A percentile compares a stretch with the other conserved stretches of the same genome.
Conservation (phyloP, 2,888 invertebrate species). For the Myathropa florea region DNA sequence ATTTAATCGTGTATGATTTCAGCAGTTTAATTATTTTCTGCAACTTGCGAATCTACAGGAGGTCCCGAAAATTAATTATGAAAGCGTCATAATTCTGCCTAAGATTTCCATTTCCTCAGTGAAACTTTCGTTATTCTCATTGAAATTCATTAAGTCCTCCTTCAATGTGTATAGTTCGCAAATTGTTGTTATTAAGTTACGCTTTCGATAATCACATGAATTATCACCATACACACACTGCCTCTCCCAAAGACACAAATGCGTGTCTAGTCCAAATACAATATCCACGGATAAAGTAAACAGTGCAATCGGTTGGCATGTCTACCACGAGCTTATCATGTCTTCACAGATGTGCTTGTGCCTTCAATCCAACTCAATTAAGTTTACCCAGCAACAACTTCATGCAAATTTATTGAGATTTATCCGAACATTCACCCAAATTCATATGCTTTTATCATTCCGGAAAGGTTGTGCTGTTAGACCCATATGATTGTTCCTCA, state of each 20-base stretch:
- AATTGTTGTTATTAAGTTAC: neutral
- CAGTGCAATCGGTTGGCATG: neutral
- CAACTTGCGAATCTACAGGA: neutral
- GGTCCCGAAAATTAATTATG: too few relatives aligned
- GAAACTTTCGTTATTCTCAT: neutral
- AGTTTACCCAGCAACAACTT: neutral
- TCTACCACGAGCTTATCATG: neutral
- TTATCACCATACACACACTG: neutral
- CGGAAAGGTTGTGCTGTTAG: neutral
- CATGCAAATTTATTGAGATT: conserved; percentile 13
- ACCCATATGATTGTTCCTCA: neutral
- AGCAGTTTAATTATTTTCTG: neutral
- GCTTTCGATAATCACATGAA: neutral
- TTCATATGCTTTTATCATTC: neutral
- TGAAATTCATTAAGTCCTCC: neutral
- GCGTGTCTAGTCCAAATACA: neutral
- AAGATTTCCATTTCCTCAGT: neutral
- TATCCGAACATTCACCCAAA: conserved; percentile 1
- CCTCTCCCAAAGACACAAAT: neutral
- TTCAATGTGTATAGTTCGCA: neutral
- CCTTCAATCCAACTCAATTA: neutral
- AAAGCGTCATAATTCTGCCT: neutral
- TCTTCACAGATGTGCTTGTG: neutral
- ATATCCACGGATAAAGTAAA: neutral
- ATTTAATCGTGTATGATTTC: too few relatives aligned